phyloP scores from a whole-genome alignment of 2,888 invertebrate genomes.

The Chloroclystis v-ata region DNA sequence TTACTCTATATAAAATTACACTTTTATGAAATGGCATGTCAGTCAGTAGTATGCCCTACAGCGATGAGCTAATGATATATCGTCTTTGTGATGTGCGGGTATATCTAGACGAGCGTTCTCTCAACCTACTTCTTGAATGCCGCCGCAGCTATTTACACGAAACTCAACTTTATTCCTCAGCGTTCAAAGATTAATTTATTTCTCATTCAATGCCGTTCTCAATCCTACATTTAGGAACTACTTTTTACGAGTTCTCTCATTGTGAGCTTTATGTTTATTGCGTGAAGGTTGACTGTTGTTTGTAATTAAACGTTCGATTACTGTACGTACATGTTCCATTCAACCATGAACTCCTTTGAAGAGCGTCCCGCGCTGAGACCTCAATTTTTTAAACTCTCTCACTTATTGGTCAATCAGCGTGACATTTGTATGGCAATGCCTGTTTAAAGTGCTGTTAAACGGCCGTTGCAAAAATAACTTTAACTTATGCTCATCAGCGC shows the following conservation, averaged over 20 bases:
- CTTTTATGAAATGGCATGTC: slow-evolving; percentile 2
- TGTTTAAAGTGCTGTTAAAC: slow-evolving; percentile 47
- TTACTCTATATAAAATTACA: background rate
- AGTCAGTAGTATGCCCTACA: slow-evolving; percentile 25
- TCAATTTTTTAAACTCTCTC: slow-evolving; percentile 75
- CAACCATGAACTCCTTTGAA: slow-evolving; percentile 77
- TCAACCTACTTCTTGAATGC: slow-evolving; percentile 75
- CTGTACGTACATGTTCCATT: slow-evolving; percentile 72
- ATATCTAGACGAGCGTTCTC: slow-evolving; percentile 70
- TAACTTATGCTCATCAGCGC: slow-evolving; percentile 12
- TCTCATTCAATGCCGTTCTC: slow-evolving; percentile 56
- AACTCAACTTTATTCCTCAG: slow-evolving; percentile 56
- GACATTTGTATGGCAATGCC: slow-evolving; percentile 65
- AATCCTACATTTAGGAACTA: slow-evolving; percentile 71
- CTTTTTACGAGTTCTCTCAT: slow-evolving; percentile 44
- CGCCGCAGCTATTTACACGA: slow-evolving; percentile 52
- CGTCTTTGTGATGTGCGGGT: slow-evolving; percentile 70
- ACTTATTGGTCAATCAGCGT: slow-evolving; percentile 73
- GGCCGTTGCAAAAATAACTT: slow-evolving; percentile 44
- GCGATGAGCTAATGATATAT: slow-evolving; percentile 59
- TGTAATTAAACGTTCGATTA: slow-evolving; percentile 41
- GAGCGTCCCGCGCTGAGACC: slow-evolving; percentile 74
- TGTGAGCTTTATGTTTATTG: slow-evolving; percentile 47
- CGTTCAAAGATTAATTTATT: slow-evolving; percentile 58
- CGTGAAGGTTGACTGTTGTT: slow-evolving; percentile 43